Evolutionary conservation across 23 tunicate genomes (phyloP).

Genomic region (Phallusia fumigata): DNA sequence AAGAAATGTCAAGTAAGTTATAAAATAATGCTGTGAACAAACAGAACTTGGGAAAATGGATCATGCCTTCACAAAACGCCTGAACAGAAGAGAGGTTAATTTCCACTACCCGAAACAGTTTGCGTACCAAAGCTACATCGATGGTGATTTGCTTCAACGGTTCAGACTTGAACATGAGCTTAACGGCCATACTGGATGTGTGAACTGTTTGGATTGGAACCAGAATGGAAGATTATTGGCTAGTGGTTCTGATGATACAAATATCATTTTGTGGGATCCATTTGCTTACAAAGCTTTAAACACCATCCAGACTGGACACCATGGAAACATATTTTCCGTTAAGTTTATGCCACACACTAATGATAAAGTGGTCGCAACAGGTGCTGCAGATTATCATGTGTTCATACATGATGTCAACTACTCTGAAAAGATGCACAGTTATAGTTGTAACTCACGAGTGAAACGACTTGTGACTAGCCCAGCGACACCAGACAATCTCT

Average conservation of each 20-base stretch:
- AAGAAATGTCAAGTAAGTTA: too few species aligned
- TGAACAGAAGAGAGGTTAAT: slow-evolving; percentile 19
- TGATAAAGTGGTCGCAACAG: slow-evolving; percentile 66
- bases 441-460: slow-evolving; percentile 54
- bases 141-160: slow-evolving; percentile 38
- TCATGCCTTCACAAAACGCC: slow-evolving; percentile 15
- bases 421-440: slow-evolving; percentile 43
- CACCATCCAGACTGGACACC: slow-evolving; percentile 46
- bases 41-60: slow-evolving; percentile 19
- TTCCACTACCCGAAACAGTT: slow-evolving; percentile 19
- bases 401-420: slow-evolving; percentile 61
- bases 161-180: slow-evolving; percentile 54
- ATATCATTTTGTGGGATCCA: slow-evolving; percentile 77
- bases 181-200: slow-evolving; percentile 90
- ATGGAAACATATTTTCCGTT: slow-evolving; percentile 81
- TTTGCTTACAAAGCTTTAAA: slow-evolving; percentile 19
- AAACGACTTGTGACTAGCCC: slow-evolving; percentile 54
- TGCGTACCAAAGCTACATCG: slow-evolving; percentile 45
- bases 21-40: not conserved
- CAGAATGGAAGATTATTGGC: slow-evolving; percentile 55
- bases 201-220: slow-evolving; percentile 96
- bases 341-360: slow-evolving; percentile 68
- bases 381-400: slow-evolving; percentile 85
- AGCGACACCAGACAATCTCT: slow-evolving; percentile 49
- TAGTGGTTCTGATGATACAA: slow-evolving; percentile 94